These are phyloP conservation scores for Syngnathus rostellatus DNA, from an alignment of 2,797 vertebrate genomes.

Conservation along the genomic window DNA sequence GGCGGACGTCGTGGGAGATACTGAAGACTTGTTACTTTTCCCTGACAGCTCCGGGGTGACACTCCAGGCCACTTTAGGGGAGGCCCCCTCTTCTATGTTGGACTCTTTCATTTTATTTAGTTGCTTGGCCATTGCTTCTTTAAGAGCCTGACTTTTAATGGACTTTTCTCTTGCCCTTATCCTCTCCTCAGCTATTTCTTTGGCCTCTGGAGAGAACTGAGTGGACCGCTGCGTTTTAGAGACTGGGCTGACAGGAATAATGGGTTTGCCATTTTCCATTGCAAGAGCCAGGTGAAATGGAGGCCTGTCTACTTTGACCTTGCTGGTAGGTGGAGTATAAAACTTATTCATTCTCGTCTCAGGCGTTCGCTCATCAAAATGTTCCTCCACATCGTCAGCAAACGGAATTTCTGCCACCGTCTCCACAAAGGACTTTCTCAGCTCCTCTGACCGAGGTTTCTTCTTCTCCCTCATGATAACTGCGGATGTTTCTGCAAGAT, in stretches of 20 bases:
- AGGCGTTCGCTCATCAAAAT: constrained; percentile 81
- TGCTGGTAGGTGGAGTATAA: constrained; percentile 80
- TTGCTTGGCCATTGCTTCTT: constrained; percentile 93
- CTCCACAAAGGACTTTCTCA: constrained; percentile 88
- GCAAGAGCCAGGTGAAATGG: constrained; percentile 65
- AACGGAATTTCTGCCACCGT: constrained; percentile 95
- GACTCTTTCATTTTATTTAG: constrained; percentile 87
- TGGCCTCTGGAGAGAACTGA: constrained; percentile 84
- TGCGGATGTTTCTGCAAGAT: constrained; percentile 34
- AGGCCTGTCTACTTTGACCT: constrained; percentile 57
- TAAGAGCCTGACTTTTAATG: constrained; percentile 84
- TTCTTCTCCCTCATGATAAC: constrained; percentile 72
- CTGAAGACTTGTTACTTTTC: constrained; percentile 61
- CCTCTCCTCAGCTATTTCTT: constrained; percentile 87
- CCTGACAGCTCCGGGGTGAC: constrained; percentile 34
- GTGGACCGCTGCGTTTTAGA: constrained; percentile 62
- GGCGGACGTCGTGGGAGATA: constrained; percentile 59
- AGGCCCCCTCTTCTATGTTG: constrained; percentile 58
- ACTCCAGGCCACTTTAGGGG: constrained; percentile 62
- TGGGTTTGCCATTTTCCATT: constrained; percentile 80
- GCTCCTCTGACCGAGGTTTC: constrained; percentile 60
- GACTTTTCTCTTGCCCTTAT: constrained; percentile 91
- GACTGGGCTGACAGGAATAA: constrained; percentile 49
- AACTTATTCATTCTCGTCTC: constrained; percentile 76
- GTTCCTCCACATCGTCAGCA: constrained; percentile 91